A percentile compares a stretch with the other conserved stretches of the same genome.
phyloP scores from a whole-genome alignment of 1,140 invertebrate genomes.

The Drosophila sturtevanti region DNA sequence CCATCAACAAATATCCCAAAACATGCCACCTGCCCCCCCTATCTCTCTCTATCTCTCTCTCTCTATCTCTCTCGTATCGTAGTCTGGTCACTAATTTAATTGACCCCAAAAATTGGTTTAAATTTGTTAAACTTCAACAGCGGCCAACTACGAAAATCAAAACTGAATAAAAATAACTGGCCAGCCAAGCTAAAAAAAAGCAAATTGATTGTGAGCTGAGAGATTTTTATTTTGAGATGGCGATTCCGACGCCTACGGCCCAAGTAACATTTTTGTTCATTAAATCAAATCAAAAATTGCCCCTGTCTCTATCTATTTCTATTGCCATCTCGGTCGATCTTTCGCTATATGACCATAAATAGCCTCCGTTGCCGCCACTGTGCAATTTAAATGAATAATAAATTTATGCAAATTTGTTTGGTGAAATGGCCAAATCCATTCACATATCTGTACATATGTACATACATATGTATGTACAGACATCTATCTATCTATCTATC shows the following conservation, averaged over 20 bases:
- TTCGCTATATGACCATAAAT: slow-evolving; percentile 18
- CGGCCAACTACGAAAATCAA: slow-evolving; percentile 16
- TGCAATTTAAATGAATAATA: slow-evolving; percentile 39
- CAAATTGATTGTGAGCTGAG: slow-evolving; percentile 7
- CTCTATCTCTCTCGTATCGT: slow-evolving; percentile 13
- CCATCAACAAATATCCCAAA: slow-evolving; percentile 10
- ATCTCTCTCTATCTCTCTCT: no score
- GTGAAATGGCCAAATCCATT: slow-evolving; percentile 56
- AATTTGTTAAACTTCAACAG: slow-evolving; percentile 66
- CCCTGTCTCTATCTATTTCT: slow-evolving; percentile 32
- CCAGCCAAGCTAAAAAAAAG: slow-evolving; percentile 25
- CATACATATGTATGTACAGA: no score
- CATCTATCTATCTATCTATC: neutral
- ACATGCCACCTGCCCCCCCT: slow-evolving; percentile 16
- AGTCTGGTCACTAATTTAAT: slow-evolving; percentile 54
- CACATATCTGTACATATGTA: no score
- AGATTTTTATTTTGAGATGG: slow-evolving; percentile 32
- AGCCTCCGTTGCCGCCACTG: neutral
- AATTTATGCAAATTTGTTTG: slow-evolving; percentile 76
- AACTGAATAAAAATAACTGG: slow-evolving; percentile 19
- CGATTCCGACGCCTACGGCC: slow-evolving; percentile 17
- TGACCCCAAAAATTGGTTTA: slow-evolving; percentile 74
- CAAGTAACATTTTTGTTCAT: slow-evolving; percentile 66
- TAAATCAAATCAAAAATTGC: slow-evolving; percentile 74
- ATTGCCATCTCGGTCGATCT: slow-evolving; percentile 51